A percentile compares a stretch with the other conserved stretches of the same genome.
Conservation (phyloP, 1,140 invertebrate genomes). For the Tetramorium parvispinum region DNA sequence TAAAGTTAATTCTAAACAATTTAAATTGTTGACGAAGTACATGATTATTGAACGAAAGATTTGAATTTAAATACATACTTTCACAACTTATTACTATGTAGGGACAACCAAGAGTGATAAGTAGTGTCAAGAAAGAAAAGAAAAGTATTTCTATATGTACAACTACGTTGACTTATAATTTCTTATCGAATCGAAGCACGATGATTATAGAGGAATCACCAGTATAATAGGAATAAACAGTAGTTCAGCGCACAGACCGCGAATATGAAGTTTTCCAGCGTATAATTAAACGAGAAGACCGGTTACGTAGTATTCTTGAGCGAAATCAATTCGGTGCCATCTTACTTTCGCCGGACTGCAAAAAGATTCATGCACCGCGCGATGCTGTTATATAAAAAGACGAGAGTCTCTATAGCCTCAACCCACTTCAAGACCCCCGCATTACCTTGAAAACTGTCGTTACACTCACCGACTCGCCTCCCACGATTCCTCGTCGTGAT, state of each 20-base stretch:
- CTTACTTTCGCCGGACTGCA: conserved; percentile 46
- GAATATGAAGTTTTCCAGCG: not conserved
- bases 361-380: conserved; percentile 65
- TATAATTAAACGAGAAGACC: not conserved
- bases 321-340: conserved; percentile 43
- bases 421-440: conserved; percentile 77
- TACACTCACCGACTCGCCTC: conserved; percentile 46
- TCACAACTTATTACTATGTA: not conserved
- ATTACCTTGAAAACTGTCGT: conserved; percentile 73
- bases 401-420: conserved; percentile 74
- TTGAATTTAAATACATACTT: not conserved
- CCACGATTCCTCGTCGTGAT: conserved; percentile 25
- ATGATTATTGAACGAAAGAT: not conserved
- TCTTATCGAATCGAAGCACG: not conserved
- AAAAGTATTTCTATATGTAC: not conserved
- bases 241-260: not conserved
- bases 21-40: not conserved
- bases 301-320: not conserved
- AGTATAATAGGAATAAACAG: no score
- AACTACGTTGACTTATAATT: not conserved
- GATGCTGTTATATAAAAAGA: conserved; percentile 75
- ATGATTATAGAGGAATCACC: conserved; percentile 1
- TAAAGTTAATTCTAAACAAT: not conserved
- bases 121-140: not conserved
- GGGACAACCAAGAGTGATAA: not conserved